Evolutionary conservation across 1,140 invertebrate genomes (phyloP).

Genomic region (Drosophila ananassae): DNA sequence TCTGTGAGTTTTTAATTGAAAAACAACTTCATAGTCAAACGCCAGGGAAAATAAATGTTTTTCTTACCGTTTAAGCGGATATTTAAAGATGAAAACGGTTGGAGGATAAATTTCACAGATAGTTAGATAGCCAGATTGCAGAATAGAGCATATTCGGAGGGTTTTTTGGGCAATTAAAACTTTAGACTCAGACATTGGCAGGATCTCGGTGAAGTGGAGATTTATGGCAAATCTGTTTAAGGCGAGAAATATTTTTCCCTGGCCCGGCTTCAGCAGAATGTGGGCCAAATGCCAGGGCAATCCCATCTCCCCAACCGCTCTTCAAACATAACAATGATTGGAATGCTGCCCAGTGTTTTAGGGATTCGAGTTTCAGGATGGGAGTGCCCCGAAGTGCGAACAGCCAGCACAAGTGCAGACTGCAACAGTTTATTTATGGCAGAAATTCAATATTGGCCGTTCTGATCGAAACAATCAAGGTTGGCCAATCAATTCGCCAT

Average conservation of each 20-base stretch:
- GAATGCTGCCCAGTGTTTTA: slow-evolving; percentile 44
- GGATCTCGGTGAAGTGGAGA: slow-evolving; percentile 16
- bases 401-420: slow-evolving; percentile 42
- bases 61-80: slow-evolving; percentile 38
- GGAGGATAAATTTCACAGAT: no score
- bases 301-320: background rate
- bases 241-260: background rate
- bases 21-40: slow-evolving; percentile 35
- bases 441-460: slow-evolving; percentile 9
- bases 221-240: slow-evolving; percentile 40
- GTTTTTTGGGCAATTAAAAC: slow-evolving; percentile 50
- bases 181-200: slow-evolving; percentile 13
- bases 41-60: slow-evolving; percentile 25
- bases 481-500: slow-evolving; percentile 4
- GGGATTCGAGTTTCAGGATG: background rate
- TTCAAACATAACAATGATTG: slow-evolving; percentile 22
- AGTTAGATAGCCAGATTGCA: no score
- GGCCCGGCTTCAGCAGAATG: slow-evolving; percentile 20
- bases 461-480: background rate
- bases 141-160: no score
- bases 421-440: slow-evolving; percentile 50
- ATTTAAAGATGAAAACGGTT: background rate
- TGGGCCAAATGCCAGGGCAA: slow-evolving; percentile 38
- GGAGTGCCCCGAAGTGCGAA: slow-evolving; percentile 55
- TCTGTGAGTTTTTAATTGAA: slow-evolving; percentile 68